These are phyloP conservation scores for Irena cyanogastra DNA, from an alignment of 2,113 vertebrate species.

Conservation along the genomic window DNA sequence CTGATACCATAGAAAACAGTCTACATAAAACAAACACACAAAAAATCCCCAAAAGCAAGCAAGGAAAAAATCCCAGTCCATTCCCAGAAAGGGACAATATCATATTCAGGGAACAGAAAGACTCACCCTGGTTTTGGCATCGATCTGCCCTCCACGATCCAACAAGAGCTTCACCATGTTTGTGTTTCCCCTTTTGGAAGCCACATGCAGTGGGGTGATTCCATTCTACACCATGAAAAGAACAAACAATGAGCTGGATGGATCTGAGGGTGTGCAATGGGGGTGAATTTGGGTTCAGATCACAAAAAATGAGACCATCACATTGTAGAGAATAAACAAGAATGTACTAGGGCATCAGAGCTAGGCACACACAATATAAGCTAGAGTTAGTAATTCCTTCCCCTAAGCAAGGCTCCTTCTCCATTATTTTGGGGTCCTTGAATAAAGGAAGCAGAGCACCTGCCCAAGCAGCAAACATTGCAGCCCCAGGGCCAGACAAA, in stretches of 20 bases:
- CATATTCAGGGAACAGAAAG: slow-evolving; percentile 41
- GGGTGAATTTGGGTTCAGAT: background rate
- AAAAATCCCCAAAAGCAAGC: background rate
- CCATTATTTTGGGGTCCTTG: background rate
- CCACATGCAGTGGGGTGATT: slow-evolving; percentile 95
- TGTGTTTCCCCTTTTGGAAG: slow-evolving; percentile 95
- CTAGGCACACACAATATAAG: slow-evolving; percentile 1
- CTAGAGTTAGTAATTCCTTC: slow-evolving; percentile 14
- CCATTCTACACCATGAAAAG: slow-evolving; percentile 84
- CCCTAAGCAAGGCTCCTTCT: background rate
- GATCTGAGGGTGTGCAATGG: slow-evolving; percentile 11
- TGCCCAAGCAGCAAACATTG: slow-evolving; percentile 16
- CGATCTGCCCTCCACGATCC: slow-evolving; percentile 94
- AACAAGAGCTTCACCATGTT: slow-evolving; percentile 96
- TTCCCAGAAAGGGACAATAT: background rate
- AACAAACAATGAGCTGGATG: slow-evolving; percentile 62
- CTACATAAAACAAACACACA: background rate
- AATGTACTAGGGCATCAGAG: background rate
- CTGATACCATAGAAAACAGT: background rate
- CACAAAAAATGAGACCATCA: slow-evolving; percentile 13
- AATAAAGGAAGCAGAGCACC: background rate
- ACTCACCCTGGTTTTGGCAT: slow-evolving; percentile 97
- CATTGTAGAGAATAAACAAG: background rate
- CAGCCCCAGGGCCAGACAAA: background rate
- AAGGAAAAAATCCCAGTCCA: background rate